phyloP scores from a whole-genome alignment of 1,140 invertebrate genomes.

The Holotrichia oblita region DNA sequence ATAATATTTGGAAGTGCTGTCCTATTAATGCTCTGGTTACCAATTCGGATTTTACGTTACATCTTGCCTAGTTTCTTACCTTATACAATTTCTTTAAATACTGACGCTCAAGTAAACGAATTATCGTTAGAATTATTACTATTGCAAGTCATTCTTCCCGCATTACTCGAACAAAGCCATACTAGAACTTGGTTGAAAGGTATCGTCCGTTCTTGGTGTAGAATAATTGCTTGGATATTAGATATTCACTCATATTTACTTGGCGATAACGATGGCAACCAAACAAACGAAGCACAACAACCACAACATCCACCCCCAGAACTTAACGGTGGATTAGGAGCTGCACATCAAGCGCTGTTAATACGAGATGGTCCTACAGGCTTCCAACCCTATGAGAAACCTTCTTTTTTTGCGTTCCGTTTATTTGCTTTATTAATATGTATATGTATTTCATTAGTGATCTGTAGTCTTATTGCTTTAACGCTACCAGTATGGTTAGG shows the following conservation, averaged over 20 bases:
- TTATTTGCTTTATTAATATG: conserved; percentile 79
- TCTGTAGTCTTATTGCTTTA: conserved; percentile 83
- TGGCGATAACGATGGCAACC: conserved; percentile 64
- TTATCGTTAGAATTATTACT: conserved; percentile 92
- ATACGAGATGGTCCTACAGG: conserved; percentile 73
- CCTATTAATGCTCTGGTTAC: conserved; percentile 95
- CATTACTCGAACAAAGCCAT: conserved; percentile 95
- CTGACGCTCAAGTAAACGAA: conserved; percentile 87
- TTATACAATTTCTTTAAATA: conserved; percentile 85
- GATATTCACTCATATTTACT: conserved; percentile 91
- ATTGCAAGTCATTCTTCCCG: conserved; percentile 95
- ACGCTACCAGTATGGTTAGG: conserved; percentile 93
- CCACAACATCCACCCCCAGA: conserved; percentile 56
- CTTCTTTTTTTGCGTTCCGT: conserved; percentile 83
- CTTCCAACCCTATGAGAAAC: conserved; percentile 89
- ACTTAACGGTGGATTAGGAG: conserved; percentile 72
- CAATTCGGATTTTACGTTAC: conserved; percentile 87
- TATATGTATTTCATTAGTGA: conserved; percentile 86
- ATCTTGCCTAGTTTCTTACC: conserved; percentile 90
- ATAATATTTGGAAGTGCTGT: conserved; percentile 97
- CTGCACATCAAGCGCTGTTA: conserved; percentile 83
- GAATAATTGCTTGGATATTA: conserved; percentile 83
- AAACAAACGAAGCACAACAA: conserved; percentile 40
- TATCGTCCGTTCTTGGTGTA: conserved; percentile 89
- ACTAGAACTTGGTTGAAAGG: conserved; percentile 92